Evolutionary conservation across 2,113 vertebrate genomes (phyloP).

Genomic region (Sinocyclocheilus maitianheensis): DNA sequence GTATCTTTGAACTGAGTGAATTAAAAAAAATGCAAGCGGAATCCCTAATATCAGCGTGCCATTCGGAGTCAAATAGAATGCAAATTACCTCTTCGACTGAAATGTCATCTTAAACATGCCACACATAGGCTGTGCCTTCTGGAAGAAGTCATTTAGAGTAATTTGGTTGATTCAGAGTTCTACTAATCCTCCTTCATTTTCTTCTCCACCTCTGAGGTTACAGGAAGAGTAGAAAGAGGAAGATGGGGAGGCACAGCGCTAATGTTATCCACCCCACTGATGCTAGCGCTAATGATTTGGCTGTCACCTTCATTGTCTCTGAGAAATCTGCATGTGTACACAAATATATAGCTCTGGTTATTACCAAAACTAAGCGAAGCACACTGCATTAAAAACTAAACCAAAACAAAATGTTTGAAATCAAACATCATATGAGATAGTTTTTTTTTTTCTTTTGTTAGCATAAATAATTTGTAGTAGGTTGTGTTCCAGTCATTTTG

Average conservation of each 20-base stretch:
- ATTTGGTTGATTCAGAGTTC: slow-evolving; percentile 94
- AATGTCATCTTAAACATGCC: slow-evolving; percentile 99
- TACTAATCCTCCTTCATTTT: slow-evolving; percentile 98
- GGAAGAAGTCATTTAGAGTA: slow-evolving; percentile 95
- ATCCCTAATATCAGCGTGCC: slow-evolving; percentile 91
- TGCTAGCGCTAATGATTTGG: neutral
- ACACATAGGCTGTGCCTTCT: slow-evolving; percentile 84
- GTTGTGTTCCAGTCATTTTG: too few relatives aligned
- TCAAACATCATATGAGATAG: too few relatives aligned
- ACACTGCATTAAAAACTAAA: neutral
- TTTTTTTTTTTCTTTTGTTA: too few relatives aligned
- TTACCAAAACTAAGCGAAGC: neutral
- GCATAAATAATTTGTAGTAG: neutral
- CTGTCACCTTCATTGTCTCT: neutral
- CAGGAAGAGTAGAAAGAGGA: slow-evolving; percentile 63
- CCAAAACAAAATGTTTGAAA: neutral
- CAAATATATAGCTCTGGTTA: neutral
- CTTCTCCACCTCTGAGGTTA: slow-evolving; percentile 92
- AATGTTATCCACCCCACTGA: neutral
- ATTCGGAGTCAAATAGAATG: slow-evolving; percentile 98
- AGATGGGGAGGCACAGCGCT: neutral
- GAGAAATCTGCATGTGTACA: neutral
- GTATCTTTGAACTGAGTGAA: slow-evolving; percentile 87
- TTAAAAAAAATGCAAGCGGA: slow-evolving; percentile 78
- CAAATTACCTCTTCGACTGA: slow-evolving; percentile 97